A percentile compares a stretch with the other conserved stretches of the same genome.
phyloP scores from a whole-genome alignment of 2,113 vertebrate species.

The Lagopus leucura region DNA sequence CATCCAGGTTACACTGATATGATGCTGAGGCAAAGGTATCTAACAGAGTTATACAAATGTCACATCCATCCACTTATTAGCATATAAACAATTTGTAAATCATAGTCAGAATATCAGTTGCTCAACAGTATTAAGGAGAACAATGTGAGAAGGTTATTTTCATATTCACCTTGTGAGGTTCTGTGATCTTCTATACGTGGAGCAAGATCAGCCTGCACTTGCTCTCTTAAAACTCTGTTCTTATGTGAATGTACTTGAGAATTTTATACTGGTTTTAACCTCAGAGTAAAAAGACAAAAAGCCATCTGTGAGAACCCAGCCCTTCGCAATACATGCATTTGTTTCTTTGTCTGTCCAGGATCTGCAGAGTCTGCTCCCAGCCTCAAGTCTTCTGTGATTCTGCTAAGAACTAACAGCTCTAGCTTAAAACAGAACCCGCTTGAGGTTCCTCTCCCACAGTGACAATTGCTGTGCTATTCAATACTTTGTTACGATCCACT shows the following conservation, averaged over 20 bases:
- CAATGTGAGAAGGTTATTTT: background rate
- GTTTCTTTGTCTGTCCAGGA: background rate
- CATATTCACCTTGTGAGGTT: background rate
- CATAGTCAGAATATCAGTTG: background rate
- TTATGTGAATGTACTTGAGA: background rate
- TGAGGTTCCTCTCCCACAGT: background rate
- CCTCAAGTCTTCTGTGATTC: background rate
- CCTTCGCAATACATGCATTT: background rate
- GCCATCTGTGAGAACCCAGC: background rate
- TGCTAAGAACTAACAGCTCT: background rate
- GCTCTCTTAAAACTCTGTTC: background rate
- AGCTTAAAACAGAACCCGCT: background rate
- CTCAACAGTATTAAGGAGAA: background rate
- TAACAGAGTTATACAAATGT: background rate
- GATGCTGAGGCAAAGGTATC: background rate
- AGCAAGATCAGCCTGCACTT: background rate
- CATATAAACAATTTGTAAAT: background rate
- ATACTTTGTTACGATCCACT: background rate
- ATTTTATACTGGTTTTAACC: background rate
- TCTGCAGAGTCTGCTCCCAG: background rate
- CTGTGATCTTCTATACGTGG: background rate
- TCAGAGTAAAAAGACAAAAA: slow-evolving; percentile 12
- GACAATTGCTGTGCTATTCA: background rate
- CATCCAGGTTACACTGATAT: background rate
- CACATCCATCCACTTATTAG: background rate